Evolutionary conservation across 2,113 vertebrate genomes (phyloP).

Genomic region (Mirza zaza): DNA sequence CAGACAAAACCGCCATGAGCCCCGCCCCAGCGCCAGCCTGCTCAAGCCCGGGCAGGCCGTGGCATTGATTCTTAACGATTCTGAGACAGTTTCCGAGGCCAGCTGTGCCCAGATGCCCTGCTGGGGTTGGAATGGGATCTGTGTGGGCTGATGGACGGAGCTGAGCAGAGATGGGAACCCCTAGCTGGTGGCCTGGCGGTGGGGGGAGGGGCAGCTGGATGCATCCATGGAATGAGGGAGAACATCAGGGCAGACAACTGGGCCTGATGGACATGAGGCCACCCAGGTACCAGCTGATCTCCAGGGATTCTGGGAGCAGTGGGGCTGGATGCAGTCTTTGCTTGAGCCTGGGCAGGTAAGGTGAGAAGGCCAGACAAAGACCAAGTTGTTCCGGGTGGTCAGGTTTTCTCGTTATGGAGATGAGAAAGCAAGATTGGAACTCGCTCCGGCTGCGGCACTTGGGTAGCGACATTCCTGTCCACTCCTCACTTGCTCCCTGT

Average conservation of each 20-base stretch:
- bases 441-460: not conserved
- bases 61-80: not conserved
- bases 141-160: not conserved
- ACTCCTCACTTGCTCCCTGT: not conserved
- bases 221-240: not conserved
- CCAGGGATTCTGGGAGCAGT: not conserved
- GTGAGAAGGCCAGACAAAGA: not conserved
- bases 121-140: not conserved
- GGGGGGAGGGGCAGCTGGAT: not conserved
- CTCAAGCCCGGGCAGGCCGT: not conserved
- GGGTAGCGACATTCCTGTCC: accelerated
- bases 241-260: not conserved
- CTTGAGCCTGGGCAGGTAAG: not conserved
- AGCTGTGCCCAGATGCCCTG: not conserved
- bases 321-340: not conserved
- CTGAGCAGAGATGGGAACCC: not conserved
- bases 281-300: not conserved
- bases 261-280: not conserved
- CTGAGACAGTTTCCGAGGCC: constrained; percentile 13
- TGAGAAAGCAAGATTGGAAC: not conserved
- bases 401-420: not conserved
- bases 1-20: not conserved
- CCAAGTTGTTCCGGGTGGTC: not conserved
- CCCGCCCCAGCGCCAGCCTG: not conserved
- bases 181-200: not conserved